Conservation (phyloP, 2,113 vertebrate species). For the Acrocephalus arundinaceus region DNA sequence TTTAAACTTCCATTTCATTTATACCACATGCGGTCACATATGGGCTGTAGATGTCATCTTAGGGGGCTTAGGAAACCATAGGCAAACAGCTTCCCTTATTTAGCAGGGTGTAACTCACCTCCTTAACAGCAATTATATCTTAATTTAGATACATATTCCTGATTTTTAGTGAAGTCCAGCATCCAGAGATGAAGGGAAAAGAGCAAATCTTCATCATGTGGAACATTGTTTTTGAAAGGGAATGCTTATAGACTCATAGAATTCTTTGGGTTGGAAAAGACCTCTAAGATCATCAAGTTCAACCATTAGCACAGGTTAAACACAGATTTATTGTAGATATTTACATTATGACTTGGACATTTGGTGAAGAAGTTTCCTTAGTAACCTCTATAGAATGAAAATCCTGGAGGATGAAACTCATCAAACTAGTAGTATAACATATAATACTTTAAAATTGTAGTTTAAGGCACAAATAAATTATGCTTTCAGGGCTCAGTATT, state of each 20-base stretch:
- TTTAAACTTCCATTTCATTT: constrained; percentile 75
- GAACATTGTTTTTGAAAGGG: neutral
- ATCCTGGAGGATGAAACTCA: neutral
- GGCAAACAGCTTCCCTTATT: constrained; percentile 60
- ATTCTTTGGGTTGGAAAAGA: neutral
- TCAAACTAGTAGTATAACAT: neutral
- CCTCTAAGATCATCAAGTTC: neutral
- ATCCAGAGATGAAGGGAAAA: neutral
- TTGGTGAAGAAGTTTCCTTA: neutral
- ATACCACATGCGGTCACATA: constrained; percentile 71
- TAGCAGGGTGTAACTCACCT: constrained; percentile 36
- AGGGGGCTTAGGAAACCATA: constrained; percentile 52
- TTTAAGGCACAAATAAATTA: neutral
- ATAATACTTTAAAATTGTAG: neutral
- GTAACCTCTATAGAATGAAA: neutral
- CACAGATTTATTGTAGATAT: neutral
- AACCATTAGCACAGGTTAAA: neutral
- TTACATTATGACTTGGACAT: neutral
- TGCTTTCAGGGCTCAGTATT: neutral
- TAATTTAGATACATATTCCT: neutral
- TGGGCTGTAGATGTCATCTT: constrained; percentile 67
- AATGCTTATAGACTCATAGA: neutral
- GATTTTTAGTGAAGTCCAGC: neutral
- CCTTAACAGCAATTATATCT: constrained; percentile 58
- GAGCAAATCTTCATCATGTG: neutral